Evolutionary conservation across 2,888 invertebrate genomes (phyloP).

Genomic region (Synergus gifuensis): DNA sequence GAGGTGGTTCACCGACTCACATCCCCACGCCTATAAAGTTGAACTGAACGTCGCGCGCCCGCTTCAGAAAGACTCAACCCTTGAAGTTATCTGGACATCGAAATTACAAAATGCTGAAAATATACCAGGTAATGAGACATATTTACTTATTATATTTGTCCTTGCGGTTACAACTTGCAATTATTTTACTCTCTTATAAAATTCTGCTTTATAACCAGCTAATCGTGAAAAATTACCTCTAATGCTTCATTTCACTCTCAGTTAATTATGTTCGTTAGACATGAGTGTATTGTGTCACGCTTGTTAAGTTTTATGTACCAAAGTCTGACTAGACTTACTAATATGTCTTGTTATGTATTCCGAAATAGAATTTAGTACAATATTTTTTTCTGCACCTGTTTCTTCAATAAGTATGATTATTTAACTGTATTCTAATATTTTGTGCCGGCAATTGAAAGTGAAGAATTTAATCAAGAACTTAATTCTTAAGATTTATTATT

Average conservation of each 20-base stretch:
- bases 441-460: too few species aligned
- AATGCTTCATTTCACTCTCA: not conserved
- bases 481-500: too few species aligned
- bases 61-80: constrained; percentile 76
- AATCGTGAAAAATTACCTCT: not conserved
- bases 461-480: too few species aligned
- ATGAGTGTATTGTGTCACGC: not conserved
- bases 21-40: constrained; percentile 73
- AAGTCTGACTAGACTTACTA: not conserved
- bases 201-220: not conserved
- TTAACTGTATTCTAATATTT: not conserved
- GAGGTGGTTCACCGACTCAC: constrained; percentile 57
- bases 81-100: constrained; percentile 58
- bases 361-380: not conserved
- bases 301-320: too few species aligned
- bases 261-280: not conserved
- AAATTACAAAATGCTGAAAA: constrained; percentile 30
- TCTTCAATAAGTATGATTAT: not conserved
- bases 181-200: not conserved
- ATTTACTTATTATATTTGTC: too few species aligned
- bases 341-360: not conserved
- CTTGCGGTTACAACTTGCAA: too few species aligned
- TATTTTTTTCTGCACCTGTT: not conserved
- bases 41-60: constrained; percentile 73
- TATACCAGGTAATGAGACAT: constrained; percentile 16